Conservation (phyloP, 2,797 vertebrate species). For the Toxotes lorentzi region DNA sequence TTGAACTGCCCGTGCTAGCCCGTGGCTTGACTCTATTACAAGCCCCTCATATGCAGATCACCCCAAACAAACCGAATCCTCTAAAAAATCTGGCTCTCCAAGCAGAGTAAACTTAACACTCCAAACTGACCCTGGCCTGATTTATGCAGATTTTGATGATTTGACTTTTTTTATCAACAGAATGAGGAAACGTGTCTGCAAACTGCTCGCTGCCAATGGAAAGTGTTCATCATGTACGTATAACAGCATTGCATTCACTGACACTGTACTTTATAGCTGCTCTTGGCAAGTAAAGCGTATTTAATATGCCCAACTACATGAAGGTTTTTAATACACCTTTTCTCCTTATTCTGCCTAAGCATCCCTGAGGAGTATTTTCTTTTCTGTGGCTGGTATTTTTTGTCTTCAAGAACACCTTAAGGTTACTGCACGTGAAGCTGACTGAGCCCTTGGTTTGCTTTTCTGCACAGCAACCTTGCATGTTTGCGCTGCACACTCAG, state of each 20-base stretch:
- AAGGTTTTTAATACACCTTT: constrained; percentile 9
- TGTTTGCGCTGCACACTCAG: not conserved
- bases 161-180: not conserved
- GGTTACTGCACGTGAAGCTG: not conserved
- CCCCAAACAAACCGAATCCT: constrained; percentile 24
- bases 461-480: not conserved
- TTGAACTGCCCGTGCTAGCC: constrained; percentile 38
- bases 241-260: not conserved
- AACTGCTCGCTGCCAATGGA: not conserved
- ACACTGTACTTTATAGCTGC: constrained; percentile 4
- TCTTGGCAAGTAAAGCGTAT: not conserved
- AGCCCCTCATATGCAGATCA: not conserved
- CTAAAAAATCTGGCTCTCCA: not conserved
- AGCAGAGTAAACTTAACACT: constrained; percentile 7
- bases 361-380: not conserved
- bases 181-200: constrained; percentile 2
- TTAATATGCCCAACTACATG: constrained; percentile 3
- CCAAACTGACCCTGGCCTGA: constrained; percentile 12
- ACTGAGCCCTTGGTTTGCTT: not conserved
- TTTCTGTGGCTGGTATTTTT: not conserved
- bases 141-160: constrained; percentile 24
- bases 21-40: constrained; percentile 37
- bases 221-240: not conserved
- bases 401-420: not conserved
- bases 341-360: not conserved